Percentiles rank a stretch among this genome's conserved stretches.
These are phyloP conservation scores for Polyommatus icarus DNA, from an alignment of 2,888 invertebrate species.

Conservation along the genomic window DNA sequence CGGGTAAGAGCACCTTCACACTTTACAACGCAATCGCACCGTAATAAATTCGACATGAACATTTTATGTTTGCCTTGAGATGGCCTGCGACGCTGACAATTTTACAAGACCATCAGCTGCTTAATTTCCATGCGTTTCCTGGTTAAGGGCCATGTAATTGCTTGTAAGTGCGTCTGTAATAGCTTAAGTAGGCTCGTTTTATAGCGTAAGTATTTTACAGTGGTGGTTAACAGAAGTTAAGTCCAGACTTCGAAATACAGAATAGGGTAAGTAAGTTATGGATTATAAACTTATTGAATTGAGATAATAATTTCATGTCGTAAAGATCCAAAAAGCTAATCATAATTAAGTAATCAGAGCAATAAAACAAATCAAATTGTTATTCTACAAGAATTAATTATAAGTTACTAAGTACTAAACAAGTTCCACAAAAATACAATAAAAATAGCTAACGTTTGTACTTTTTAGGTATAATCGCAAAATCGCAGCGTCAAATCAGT, in stretches of 20 bases:
- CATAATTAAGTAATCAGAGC: too few relatives aligned
- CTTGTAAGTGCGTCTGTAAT: not conserved
- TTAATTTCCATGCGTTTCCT: slow-evolving; percentile 1
- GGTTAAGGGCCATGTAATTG: not conserved
- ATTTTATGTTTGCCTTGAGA: slow-evolving; percentile 7
- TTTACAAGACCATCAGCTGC: not conserved
- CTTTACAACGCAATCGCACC: slow-evolving; percentile 18
- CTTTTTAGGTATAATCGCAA: not conserved
- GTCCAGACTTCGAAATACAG: not conserved
- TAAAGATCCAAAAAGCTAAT: too few relatives aligned
- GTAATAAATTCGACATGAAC: slow-evolving; percentile 20
- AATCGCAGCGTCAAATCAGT: slow-evolving; percentile 2
- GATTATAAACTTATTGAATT: not conserved
- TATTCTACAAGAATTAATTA: too few relatives aligned
- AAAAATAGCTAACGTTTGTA: too few relatives aligned
- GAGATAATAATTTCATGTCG: not conserved
- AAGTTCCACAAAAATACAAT: too few relatives aligned
- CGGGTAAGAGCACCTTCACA: slow-evolving; percentile 25
- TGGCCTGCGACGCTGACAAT: slow-evolving; percentile 1
- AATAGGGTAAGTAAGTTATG: not conserved
- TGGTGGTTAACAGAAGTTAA: not conserved
- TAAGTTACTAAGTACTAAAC: too few relatives aligned
- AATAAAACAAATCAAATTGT: too few relatives aligned
- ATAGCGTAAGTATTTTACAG: not conserved
- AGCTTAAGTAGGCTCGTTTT: not conserved